A percentile compares a stretch with the other conserved stretches of the same genome.
Conservation (phyloP, 2,888 invertebrate genomes). For the Danaus chrysippus region DNA sequence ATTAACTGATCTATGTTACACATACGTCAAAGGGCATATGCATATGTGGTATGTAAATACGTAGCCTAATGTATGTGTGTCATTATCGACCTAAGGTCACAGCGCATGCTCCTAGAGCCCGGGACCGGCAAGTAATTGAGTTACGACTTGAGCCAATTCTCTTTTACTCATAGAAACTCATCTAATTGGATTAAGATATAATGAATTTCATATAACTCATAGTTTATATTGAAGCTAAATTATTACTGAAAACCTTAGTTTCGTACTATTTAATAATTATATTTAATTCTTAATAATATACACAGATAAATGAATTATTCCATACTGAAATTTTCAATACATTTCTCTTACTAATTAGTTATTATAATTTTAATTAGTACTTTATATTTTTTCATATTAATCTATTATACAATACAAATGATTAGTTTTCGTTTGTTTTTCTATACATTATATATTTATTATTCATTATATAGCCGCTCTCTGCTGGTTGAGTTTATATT, state of each 20-base stretch:
- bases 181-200: constrained; percentile 71
- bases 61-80: constrained; percentile 77
- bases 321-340: no score
- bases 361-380: constrained; percentile 3
- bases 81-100: constrained; percentile 80
- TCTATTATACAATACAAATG: constrained; percentile 37
- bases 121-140: constrained; percentile 77
- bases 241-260: no score
- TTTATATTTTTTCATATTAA: constrained; percentile 37
- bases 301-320: no score
- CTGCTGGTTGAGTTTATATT: constrained; percentile 58
- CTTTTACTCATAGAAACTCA: constrained; percentile 73
- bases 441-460: constrained; percentile 57
- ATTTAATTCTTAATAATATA: no score
- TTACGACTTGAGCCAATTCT: constrained; percentile 78
- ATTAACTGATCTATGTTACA: constrained; percentile 33
- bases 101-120: constrained; percentile 74
- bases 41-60: constrained; percentile 78
- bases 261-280: no score
- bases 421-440: constrained; percentile 62
- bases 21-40: constrained; percentile 62
- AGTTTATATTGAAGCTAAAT: no score
- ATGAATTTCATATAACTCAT: background rate
- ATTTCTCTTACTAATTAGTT: no score
- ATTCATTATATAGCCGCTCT: constrained; percentile 64